Evolutionary conservation across 2,113 vertebrate genomes (phyloP).

Genomic region (Monopterus albus): DNA sequence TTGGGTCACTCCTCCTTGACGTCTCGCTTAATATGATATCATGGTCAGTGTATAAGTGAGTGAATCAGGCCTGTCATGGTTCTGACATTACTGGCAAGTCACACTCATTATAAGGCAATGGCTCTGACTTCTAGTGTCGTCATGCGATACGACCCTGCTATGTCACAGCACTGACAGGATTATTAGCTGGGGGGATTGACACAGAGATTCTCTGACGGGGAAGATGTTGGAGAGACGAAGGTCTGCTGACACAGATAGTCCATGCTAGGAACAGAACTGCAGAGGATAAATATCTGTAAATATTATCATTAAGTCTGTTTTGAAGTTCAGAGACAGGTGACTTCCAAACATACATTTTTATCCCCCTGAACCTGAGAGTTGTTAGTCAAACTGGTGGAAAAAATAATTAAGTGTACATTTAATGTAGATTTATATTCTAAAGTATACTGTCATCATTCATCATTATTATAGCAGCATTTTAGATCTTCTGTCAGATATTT

Average conservation of each 20-base stretch:
- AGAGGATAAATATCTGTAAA: background rate
- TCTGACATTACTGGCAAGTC: conserved; percentile 64
- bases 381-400: background rate
- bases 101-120: conserved; percentile 59
- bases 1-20: conserved; percentile 48
- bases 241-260: conserved; percentile 46
- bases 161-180: conserved; percentile 70
- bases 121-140: conserved; percentile 56
- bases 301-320: background rate
- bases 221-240: conserved; percentile 41
- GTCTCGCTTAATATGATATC: conserved; percentile 65
- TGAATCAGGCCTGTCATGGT: conserved; percentile 65
- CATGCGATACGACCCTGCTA: conserved; percentile 55
- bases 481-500: background rate
- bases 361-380: background rate
- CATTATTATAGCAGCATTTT: too few relatives aligned
- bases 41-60: conserved; percentile 64
- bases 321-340: too few relatives aligned
- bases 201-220: conserved; percentile 68
- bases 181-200: conserved; percentile 67
- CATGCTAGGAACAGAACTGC: conserved; percentile 43
- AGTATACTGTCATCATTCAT: too few relatives aligned
- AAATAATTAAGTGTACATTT: background rate
- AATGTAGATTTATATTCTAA: background rate
- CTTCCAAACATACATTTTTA: background rate